Conservation (phyloP, 1,140 invertebrate species). For the Phymastichus coffea region DNA sequence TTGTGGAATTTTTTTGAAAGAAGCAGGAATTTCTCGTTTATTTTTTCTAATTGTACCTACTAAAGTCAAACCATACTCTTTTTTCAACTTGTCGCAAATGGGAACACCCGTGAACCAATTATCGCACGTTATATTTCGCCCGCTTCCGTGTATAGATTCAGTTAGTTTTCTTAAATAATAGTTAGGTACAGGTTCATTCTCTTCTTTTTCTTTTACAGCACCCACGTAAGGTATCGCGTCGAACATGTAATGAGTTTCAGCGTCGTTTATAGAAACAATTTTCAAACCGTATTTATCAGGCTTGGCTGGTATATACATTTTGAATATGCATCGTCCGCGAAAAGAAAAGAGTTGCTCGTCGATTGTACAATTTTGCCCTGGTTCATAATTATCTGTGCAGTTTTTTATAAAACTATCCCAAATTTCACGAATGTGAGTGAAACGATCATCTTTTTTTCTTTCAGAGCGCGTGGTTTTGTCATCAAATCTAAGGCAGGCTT, state of each 20-base stretch:
- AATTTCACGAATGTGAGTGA: slow-evolving; percentile 38
- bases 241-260: slow-evolving; percentile 8
- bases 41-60: slow-evolving; percentile 54
- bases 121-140: slow-evolving; percentile 44
- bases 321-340: slow-evolving; percentile 47
- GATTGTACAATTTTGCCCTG: slow-evolving; percentile 36
- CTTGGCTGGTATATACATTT: slow-evolving; percentile 51
- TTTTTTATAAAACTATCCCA: slow-evolving; percentile 47
- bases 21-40: slow-evolving; percentile 47
- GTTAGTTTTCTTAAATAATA: slow-evolving; percentile 30
- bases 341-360: no score
- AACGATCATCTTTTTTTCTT: slow-evolving; percentile 24
- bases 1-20: slow-evolving; percentile 27
- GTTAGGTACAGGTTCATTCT: background rate
- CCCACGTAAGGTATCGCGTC: slow-evolving; percentile 5
- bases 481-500: slow-evolving; percentile 36
- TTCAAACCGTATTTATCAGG: no score
- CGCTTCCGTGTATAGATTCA: slow-evolving; percentile 36
- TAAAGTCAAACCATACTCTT: slow-evolving; percentile 40
- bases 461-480: slow-evolving; percentile 28
- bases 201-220: background rate
- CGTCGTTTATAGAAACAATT: slow-evolving; percentile 19
- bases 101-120: slow-evolving; percentile 51
- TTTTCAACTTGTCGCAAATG: slow-evolving; percentile 39
- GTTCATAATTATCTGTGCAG: slow-evolving; percentile 38